phyloP scores from a whole-genome alignment of 2,888 invertebrate species.

The Phortica magna region DNA sequence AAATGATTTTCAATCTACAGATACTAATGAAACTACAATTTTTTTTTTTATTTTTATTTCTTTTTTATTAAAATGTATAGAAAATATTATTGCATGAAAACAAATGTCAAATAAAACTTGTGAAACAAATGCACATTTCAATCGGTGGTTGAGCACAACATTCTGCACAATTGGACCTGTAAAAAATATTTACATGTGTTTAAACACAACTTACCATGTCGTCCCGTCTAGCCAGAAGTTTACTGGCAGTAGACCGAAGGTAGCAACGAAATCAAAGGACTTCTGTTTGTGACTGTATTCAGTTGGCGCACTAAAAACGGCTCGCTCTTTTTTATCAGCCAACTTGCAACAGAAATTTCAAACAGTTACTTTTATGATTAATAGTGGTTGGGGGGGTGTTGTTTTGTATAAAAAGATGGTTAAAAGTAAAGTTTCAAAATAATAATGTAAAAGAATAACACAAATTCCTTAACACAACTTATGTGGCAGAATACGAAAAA shows the following conservation, averaged over 20 bases:
- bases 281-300: background rate
- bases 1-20: background rate
- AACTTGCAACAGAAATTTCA: conserved; percentile 72
- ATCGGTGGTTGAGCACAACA: no score
- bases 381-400: background rate
- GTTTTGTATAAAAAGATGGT: conserved; percentile 34
- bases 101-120: background rate
- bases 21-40: background rate
- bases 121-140: no score
- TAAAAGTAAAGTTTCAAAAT: conserved; percentile 62
- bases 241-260: background rate
- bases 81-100: background rate
- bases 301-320: conserved; percentile 50
- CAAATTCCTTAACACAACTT: no score
- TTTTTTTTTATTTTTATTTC: background rate
- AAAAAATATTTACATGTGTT: no score
- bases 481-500: no score
- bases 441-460: conserved; percentile 36
- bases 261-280: background rate
- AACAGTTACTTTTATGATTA: conserved; percentile 47
- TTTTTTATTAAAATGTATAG: background rate
- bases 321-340: conserved; percentile 63
- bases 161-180: no score
- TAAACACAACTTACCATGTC: background rate
- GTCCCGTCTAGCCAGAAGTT: no score